Evolutionary conservation across 2,888 invertebrate genomes (phyloP).

Genomic region (Aspidiotus rigidus): DNA sequence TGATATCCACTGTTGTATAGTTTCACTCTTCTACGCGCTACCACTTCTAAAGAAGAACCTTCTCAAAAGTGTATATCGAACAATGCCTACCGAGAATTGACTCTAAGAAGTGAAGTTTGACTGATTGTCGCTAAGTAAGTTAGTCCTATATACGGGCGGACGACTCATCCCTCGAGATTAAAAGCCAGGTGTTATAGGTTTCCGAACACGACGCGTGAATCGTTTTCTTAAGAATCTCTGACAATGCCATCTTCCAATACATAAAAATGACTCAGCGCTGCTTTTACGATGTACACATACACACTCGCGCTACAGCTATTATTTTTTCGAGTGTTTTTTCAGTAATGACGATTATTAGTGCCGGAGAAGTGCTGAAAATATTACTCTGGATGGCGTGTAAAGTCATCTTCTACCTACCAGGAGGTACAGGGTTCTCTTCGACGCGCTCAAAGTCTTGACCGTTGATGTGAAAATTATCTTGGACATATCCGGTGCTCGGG

Average conservation of each 20-base stretch:
- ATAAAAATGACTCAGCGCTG: too few relatives aligned
- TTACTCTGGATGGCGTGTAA: background rate
- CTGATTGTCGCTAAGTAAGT: conserved; percentile 31
- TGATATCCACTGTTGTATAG: background rate
- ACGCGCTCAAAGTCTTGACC: background rate
- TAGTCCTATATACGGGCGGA: background rate
- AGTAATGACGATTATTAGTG: background rate
- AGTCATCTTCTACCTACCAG: background rate
- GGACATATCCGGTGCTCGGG: too few relatives aligned
- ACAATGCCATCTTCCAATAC: too few relatives aligned
- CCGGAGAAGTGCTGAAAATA: background rate
- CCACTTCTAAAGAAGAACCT: conserved; percentile 8
- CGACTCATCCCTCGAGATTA: conserved; percentile 27
- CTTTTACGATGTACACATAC: background rate
- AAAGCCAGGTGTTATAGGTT: conserved; percentile 24
- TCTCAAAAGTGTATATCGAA: conserved; percentile 1
- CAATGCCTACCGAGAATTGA: conserved; percentile 26
- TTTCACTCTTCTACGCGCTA: too few relatives aligned
- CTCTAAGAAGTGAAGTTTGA: conserved; percentile 32
- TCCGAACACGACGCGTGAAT: background rate
- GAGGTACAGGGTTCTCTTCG: background rate
- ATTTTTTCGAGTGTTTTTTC: conserved; percentile 2
- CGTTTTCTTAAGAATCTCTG: too few relatives aligned
- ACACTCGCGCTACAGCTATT: background rate
- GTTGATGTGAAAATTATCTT: too few relatives aligned